Evolutionary conservation across 1,140 invertebrate genomes (phyloP).

Genomic region (Trachelipus rathkii): DNA sequence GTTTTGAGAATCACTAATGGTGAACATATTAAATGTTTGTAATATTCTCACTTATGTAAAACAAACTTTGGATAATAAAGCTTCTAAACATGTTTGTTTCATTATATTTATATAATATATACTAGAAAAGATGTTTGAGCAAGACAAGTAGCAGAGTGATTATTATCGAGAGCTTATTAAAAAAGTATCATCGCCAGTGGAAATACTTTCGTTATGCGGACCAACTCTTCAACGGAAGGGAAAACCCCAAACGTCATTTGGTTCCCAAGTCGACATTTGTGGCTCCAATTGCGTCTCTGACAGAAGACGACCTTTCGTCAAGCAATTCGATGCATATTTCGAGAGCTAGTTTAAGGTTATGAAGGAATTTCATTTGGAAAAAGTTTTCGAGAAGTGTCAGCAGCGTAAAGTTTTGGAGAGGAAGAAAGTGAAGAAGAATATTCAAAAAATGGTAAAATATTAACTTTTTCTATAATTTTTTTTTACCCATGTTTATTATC

Average conservation of each 20-base stretch:
- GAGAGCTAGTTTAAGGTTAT: background rate
- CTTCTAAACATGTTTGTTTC: no score
- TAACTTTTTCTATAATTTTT: no score
- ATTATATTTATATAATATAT: no score
- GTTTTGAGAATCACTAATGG: no score
- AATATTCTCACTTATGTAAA: no score
- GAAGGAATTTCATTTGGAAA: background rate
- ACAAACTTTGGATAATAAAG: no score
- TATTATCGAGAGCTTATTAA: background rate
- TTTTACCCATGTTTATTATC: no score
- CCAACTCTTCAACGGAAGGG: background rate
- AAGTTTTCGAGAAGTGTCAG: background rate
- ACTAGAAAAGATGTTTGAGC: background rate
- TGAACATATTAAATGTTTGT: no score
- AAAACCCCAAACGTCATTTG: background rate
- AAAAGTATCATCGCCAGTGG: background rate
- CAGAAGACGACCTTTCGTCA: background rate
- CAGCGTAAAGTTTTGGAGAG: background rate
- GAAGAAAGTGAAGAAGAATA: background rate
- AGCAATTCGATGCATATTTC: background rate
- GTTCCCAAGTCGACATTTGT: background rate
- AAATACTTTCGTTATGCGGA: background rate
- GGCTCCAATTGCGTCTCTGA: background rate
- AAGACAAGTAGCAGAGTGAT: background rate
- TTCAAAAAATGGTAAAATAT: background rate